Conservation (phyloP, 2,888 invertebrate species). For the Tachina lurida region DNA sequence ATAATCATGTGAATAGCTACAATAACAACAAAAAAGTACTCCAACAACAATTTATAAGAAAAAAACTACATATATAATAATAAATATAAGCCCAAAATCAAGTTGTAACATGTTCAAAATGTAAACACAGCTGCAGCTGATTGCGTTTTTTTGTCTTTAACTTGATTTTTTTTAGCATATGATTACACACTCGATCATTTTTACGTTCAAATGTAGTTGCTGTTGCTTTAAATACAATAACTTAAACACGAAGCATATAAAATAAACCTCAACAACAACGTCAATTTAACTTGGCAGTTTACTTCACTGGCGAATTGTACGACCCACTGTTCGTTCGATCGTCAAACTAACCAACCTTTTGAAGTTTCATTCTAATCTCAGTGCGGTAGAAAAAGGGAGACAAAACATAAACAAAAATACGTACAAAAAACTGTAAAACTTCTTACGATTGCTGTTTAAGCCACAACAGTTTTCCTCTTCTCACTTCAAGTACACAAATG, state of each 20-base stretch:
- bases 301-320: constrained; percentile 6
- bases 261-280: constrained; percentile 63
- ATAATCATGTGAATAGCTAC: constrained; percentile 75
- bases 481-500: constrained; percentile 12
- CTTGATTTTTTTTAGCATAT: constrained; percentile 65
- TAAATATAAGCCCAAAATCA: constrained; percentile 69
- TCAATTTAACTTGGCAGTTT: constrained; percentile 57
- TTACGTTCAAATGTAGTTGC: constrained; percentile 27
- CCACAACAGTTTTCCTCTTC: constrained; percentile 42
- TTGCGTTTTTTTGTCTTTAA: constrained; percentile 66
- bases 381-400: constrained; percentile 41
- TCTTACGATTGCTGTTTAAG: constrained; percentile 47
- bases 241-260: constrained; percentile 37
- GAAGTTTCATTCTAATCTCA: not conserved
- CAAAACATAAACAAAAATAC: constrained; percentile 70
- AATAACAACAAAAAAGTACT: constrained; percentile 50
- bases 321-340: not conserved
- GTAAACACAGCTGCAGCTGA: constrained; percentile 77
- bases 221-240: constrained; percentile 32
- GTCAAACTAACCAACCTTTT: constrained; percentile 9
- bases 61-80: constrained; percentile 21
- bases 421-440: constrained; percentile 25
- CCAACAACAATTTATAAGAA: constrained; percentile 45
- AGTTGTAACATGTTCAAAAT: constrained; percentile 73
- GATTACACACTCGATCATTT: constrained; percentile 70